Evolutionary conservation across 2,797 vertebrate genomes (phyloP).

Genomic region (Nannoperca obscura): DNA sequence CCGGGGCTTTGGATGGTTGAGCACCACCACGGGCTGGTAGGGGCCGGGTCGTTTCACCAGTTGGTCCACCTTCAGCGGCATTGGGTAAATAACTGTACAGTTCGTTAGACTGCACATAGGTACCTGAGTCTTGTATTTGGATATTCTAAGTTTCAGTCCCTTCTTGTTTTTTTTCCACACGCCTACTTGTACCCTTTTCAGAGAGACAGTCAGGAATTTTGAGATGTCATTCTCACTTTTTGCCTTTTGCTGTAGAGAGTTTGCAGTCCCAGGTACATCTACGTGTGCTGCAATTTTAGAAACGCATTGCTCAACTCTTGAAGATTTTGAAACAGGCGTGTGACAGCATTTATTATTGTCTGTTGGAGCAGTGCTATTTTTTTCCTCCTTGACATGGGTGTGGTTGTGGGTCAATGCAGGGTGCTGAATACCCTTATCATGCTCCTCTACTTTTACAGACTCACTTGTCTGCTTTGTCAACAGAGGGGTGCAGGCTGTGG

Average conservation of each 20-base stretch:
- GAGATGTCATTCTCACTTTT: slow-evolving; percentile 60
- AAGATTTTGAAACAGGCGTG: not conserved
- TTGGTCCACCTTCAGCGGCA: slow-evolving; percentile 89
- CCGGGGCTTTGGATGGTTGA: slow-evolving; percentile 94
- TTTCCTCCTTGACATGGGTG: slow-evolving; percentile 59
- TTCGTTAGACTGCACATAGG: slow-evolving; percentile 26
- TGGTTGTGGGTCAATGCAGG: not conserved
- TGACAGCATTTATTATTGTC: not conserved
- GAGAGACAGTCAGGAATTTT: slow-evolving; percentile 81
- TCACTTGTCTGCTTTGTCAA: not conserved
- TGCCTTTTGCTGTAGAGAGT: slow-evolving; percentile 55
- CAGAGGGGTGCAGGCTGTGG: not conserved
- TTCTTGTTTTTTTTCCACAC: slow-evolving; percentile 73
- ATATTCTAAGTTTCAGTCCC: slow-evolving; percentile 65
- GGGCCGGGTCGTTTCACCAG: slow-evolving; percentile 89
- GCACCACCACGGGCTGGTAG: slow-evolving; percentile 95
- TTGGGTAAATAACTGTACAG: slow-evolving; percentile 74
- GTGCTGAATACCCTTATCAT: slow-evolving; percentile 32
- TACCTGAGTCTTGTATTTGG: slow-evolving; percentile 59
- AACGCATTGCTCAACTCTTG: slow-evolving; percentile 3
- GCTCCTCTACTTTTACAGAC: slow-evolving; percentile 59
- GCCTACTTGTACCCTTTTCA: slow-evolving; percentile 81
- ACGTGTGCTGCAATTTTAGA: not conserved
- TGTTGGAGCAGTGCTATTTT: not conserved
- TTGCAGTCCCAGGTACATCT: slow-evolving; percentile 10